These are phyloP conservation scores for Tachystola acroxantha DNA, from an alignment of 2,888 invertebrate species.

Conservation along the genomic window DNA sequence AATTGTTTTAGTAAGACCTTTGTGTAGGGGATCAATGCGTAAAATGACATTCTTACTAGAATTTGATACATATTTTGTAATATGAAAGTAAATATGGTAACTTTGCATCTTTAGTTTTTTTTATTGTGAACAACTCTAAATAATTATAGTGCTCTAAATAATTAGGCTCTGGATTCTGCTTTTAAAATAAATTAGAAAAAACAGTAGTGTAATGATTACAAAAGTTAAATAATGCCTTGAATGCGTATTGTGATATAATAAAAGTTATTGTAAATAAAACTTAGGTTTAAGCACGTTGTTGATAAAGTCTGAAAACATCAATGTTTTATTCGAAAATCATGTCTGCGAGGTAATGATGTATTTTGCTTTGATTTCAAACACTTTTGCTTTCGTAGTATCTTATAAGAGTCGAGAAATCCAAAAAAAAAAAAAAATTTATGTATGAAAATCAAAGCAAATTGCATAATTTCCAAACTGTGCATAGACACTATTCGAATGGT, in stretches of 20 bases:
- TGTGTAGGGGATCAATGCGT: no score
- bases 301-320: slow-evolving; percentile 14
- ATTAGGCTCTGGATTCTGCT: no score
- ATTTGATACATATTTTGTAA: no score
- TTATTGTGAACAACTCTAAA: no score
- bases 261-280: slow-evolving; percentile 38
- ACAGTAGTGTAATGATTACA: neutral
- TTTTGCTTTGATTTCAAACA: neutral
- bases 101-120: no score
- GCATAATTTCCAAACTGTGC: neutral
- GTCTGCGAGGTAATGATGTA: neutral
- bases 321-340: neutral
- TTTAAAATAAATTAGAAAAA: no score
- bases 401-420: no score
- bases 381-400: neutral
- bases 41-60: no score
- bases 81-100: no score
- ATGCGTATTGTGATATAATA: slow-evolving; percentile 53
- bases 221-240: slow-evolving; percentile 40
- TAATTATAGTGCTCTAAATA: no score
- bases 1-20: no score
- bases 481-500: neutral
- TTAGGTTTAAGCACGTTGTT: slow-evolving; percentile 20
- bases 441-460: neutral
- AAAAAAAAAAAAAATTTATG: no score